A percentile compares a stretch with the other conserved stretches of the same genome.
These are phyloP conservation scores for Temnothorax rugatulus DNA, from an alignment of 2,888 invertebrate species.

Conservation along the genomic window DNA sequence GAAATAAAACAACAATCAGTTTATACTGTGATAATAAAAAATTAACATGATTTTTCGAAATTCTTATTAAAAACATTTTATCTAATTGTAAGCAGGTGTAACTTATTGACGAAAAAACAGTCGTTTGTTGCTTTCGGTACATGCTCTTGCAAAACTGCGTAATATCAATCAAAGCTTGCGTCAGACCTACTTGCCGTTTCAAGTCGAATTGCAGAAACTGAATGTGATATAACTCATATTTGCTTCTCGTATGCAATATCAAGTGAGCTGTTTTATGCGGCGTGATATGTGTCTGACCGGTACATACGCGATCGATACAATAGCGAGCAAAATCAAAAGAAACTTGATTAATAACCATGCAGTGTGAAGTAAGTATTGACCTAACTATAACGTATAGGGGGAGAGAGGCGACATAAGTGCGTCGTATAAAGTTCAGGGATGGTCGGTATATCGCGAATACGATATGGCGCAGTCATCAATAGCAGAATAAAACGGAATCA, in stretches of 20 bases:
- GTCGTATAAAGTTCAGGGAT: constrained; percentile 24
- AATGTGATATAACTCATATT: constrained; percentile 15
- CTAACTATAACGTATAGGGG: background rate
- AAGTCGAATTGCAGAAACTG: background rate
- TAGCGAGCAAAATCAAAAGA: background rate
- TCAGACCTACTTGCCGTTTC: background rate
- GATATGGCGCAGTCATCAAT: constrained; percentile 32
- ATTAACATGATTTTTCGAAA: background rate
- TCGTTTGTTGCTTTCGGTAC: background rate
- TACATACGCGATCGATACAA: background rate
- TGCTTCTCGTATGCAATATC: background rate
- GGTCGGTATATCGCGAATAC: constrained; percentile 7
- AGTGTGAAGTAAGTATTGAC: constrained; percentile 2
- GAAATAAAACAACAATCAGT: background rate
- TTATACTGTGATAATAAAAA: background rate
- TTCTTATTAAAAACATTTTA: background rate
- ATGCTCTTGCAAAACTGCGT: background rate
- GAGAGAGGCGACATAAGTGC: background rate
- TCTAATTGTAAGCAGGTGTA: background rate
- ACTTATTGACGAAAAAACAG: background rate
- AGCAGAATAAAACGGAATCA: constrained; percentile 17
- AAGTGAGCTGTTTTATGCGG: background rate
- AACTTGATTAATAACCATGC: constrained; percentile 32
- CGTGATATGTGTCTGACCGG: background rate
- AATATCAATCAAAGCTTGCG: background rate